Evolutionary conservation across 2,888 invertebrate species (phyloP).

Genomic region (Chloromyia formosa): DNA sequence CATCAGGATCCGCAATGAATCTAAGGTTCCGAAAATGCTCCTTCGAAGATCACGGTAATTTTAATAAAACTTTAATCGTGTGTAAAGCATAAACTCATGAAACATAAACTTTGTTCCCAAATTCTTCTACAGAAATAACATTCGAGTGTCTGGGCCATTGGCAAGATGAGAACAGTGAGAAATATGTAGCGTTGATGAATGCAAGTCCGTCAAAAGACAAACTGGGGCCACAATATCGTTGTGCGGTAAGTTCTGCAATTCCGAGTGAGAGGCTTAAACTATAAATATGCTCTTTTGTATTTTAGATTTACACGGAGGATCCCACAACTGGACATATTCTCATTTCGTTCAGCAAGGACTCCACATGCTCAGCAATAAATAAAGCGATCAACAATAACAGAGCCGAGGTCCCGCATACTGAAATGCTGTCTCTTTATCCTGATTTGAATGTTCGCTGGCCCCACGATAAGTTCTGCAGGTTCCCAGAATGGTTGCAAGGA

Average conservation of each 20-base stretch:
- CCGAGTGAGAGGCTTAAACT: not conserved
- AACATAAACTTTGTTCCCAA: not conserved
- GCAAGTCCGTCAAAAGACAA: constrained; percentile 59
- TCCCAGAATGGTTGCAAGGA: constrained; percentile 72
- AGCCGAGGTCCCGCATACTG: constrained; percentile 67
- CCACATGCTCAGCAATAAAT: constrained; percentile 65
- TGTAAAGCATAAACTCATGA: not conserved
- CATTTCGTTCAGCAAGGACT: constrained; percentile 71
- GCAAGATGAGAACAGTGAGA: constrained; percentile 67
- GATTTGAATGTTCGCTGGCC: constrained; percentile 61
- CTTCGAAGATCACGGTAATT: constrained; percentile 67
- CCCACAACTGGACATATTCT: constrained; percentile 66
- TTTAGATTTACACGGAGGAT: constrained; percentile 66
- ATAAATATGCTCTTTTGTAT: not conserved
- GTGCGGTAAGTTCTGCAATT: constrained; percentile 66
- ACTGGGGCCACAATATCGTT: constrained; percentile 68
- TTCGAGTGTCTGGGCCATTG: constrained; percentile 73
- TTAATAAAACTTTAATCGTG: no score
- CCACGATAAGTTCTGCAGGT: constrained; percentile 60
- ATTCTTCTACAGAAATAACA: constrained; percentile 64
- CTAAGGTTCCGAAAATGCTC: constrained; percentile 68
- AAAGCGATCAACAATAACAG: constrained; percentile 56
- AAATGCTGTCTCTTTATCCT: constrained; percentile 67
- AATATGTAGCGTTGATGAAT: constrained; percentile 69
- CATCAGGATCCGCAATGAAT: constrained; percentile 69